phyloP scores from a whole-genome alignment of 2,888 invertebrate genomes.

The Syrphus vitripennis region DNA sequence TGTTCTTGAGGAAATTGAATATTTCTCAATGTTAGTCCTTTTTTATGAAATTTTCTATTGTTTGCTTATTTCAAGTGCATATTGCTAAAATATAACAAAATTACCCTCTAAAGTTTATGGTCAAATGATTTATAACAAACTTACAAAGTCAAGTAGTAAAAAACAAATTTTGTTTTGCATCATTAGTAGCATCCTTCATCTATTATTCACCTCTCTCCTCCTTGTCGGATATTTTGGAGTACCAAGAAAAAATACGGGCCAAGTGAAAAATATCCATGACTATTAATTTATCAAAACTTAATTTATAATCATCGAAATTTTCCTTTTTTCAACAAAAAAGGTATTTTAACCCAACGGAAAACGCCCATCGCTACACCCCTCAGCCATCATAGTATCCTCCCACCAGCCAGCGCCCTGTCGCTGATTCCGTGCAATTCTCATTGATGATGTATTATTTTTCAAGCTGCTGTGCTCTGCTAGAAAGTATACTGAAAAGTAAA shows the following conservation, averaged over 20 bases:
- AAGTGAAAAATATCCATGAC: constrained; percentile 53
- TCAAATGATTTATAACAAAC: background rate
- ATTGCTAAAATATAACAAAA: background rate
- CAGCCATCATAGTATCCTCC: background rate
- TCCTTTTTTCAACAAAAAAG: constrained; percentile 27
- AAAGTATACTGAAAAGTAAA: constrained; percentile 4
- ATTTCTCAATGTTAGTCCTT: too few relatives aligned
- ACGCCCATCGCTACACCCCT: background rate
- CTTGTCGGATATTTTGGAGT: background rate
- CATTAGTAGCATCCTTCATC: background rate
- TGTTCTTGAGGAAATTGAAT: too few relatives aligned
- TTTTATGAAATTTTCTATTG: too few relatives aligned
- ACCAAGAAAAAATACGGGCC: background rate
- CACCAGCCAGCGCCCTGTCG: background rate
- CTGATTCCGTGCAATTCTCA: background rate
- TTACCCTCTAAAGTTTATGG: background rate
- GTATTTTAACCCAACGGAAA: constrained; percentile 29
- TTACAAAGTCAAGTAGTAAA: background rate
- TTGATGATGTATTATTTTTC: constrained; percentile 61
- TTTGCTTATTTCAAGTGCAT: background rate
- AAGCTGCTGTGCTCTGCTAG: background rate
- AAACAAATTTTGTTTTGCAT: constrained; percentile 34
- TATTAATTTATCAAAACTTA: constrained; percentile 67
- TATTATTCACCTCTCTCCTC: background rate
- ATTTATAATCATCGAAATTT: constrained; percentile 68